These are phyloP conservation scores for Caradrina clavipalpis DNA, from an alignment of 2,888 invertebrate species.

Conservation along the genomic window DNA sequence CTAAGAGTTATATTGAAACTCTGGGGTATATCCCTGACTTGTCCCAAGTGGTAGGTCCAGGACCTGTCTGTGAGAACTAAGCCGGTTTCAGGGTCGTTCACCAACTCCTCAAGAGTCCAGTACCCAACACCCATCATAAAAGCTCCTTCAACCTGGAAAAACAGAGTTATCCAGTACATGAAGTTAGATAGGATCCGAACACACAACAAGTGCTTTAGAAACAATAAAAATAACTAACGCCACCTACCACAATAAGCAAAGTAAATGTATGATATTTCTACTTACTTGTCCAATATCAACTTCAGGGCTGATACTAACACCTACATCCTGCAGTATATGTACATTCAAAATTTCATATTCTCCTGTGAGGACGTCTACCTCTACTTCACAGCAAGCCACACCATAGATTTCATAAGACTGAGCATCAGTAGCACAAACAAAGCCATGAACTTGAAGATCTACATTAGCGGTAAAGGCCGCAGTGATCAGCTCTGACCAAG, in stretches of 20 bases:
- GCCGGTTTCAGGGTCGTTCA: conserved; percentile 90
- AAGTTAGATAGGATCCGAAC: too few species aligned
- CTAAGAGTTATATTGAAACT: conserved; percentile 91
- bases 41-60: conserved; percentile 93
- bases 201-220: too few species aligned
- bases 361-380: conserved; percentile 94
- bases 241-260: too few species aligned
- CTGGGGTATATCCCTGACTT: conserved; percentile 92
- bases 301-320: conserved; percentile 92
- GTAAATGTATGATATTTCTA: conserved; percentile 14
- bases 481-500: conserved; percentile 87
- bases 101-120: conserved; percentile 92
- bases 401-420: conserved; percentile 85
- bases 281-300: conserved; percentile 92
- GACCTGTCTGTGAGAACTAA: conserved; percentile 92
- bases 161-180: too few species aligned
- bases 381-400: conserved; percentile 92
- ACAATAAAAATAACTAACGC: too few species aligned
- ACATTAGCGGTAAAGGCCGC: conserved; percentile 79
- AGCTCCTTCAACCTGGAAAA: conserved; percentile 91
- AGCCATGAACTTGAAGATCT: conserved; percentile 75
- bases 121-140: conserved; percentile 93
- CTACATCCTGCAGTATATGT: conserved; percentile 92
- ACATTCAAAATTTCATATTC: conserved; percentile 91
- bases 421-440: conserved; percentile 54